phyloP scores from a whole-genome alignment of 2,113 vertebrate species.

The Phalacrocorax pelagicus region DNA sequence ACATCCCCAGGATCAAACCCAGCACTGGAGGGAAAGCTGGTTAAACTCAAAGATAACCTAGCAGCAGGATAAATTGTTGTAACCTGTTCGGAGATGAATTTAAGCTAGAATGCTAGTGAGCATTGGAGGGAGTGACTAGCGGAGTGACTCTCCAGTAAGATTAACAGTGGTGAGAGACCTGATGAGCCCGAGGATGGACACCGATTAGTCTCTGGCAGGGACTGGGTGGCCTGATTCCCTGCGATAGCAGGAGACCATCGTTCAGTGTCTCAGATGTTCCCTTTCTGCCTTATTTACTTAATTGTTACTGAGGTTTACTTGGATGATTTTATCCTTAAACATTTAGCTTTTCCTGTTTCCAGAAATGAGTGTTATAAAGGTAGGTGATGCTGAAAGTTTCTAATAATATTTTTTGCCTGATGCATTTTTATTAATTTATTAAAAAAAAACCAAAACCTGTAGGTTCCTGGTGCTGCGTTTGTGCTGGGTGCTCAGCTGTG shows the following conservation, averaged over 20 bases:
- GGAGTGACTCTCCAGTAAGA: not conserved
- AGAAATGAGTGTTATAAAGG: not conserved
- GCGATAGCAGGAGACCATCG: not conserved
- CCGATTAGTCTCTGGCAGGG: not conserved
- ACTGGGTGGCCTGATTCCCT: not conserved
- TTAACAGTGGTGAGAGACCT: fast-evolving
- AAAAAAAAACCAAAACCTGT: not conserved
- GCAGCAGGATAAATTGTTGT: not conserved
- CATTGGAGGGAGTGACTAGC: not conserved
- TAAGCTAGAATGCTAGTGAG: not conserved
- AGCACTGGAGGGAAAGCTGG: not conserved
- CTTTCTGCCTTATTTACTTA: not conserved
- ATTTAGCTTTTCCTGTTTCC: not conserved
- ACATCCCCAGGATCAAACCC: not conserved
- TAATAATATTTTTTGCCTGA: not conserved
- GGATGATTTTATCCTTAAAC: not conserved
- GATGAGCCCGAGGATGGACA: fast-evolving
- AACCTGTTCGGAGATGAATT: not conserved
- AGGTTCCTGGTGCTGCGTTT: not conserved
- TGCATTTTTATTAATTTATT: not conserved
- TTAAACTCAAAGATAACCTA: not conserved
- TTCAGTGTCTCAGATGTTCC: not conserved
- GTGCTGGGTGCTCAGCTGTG: not conserved
- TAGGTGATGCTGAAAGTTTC: not conserved
- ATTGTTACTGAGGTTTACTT: not conserved